Conservation (phyloP, 2,888 invertebrate genomes). For the Acleris sparsana region DNA sequence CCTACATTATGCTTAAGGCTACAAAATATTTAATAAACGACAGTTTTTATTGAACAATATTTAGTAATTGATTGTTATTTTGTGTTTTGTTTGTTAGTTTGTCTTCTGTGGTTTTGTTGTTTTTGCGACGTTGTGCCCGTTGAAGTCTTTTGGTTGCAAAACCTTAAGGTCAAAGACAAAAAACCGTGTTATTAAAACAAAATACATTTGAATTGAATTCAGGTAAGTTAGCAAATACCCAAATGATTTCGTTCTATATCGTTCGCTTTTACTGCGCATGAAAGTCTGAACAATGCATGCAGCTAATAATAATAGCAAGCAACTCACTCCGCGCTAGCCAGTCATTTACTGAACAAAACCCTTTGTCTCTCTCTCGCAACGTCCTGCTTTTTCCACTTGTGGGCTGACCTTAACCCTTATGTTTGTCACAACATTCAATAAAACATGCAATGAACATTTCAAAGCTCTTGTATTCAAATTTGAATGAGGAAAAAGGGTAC, state of each 20-base stretch:
- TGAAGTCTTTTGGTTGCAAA: too few species aligned
- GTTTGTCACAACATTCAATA: slow-evolving; percentile 18
- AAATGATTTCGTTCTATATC: background rate
- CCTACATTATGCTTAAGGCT: too few species aligned
- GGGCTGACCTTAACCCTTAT: background rate
- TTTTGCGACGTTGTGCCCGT: too few species aligned
- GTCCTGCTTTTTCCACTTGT: background rate
- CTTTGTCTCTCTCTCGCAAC: background rate
- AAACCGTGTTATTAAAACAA: too few species aligned
- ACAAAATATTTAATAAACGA: too few species aligned
- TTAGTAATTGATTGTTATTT: too few species aligned
- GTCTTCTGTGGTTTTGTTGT: too few species aligned
- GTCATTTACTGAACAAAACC: background rate
- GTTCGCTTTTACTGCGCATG: background rate
- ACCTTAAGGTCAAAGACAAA: too few species aligned
- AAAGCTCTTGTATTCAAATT: slow-evolving; percentile 15
- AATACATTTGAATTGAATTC: too few species aligned
- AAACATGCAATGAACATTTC: slow-evolving; percentile 4
- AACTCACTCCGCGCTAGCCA: background rate
- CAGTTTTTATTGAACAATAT: too few species aligned
- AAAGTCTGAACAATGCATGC: background rate
- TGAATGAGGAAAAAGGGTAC: slow-evolving; percentile 27
- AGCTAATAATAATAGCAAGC: background rate
- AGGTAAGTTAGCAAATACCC: too few species aligned
- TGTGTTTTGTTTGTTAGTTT: too few species aligned